Evolutionary conservation across 2,888 invertebrate species (phyloP), one percentile per base, ranked within the genome.

Genomic region (Thecophora atra): DNA sequence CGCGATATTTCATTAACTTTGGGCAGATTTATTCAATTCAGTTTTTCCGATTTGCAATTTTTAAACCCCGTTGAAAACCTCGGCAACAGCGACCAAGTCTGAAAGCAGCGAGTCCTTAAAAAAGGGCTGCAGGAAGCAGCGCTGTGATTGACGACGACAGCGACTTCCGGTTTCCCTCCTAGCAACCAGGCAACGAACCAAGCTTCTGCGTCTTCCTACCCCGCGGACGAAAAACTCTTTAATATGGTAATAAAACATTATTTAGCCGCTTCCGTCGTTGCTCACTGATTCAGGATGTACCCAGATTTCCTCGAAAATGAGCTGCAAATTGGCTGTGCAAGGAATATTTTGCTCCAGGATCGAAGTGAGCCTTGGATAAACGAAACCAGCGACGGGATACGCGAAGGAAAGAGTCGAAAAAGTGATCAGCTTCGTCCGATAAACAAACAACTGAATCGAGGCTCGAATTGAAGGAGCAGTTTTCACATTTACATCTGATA

Each of bases 191-290:
- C 15, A 30, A 54, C 21, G 37, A n/a, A 30, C 0, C 26, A 8
- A 28, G 42, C 13, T 19, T 11, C 30, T 11, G 8, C 62, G 17
- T 8, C 62, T 19, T 37, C 11, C 21, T 21, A 24, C 19, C 26
- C n/a, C 21, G 47, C 1, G 30, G 21, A 21, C 52, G 60, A 60
- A 60, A 67, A 30, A 62, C 28, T 62, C 56, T 68, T 68, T 63
- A 72, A 72, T 62, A 72, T 68, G 68, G 62, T 68, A 68, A 72
- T 68, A 68, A 72, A 72, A 63, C 68, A 56, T 68, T 72, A 72
- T 72, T 72, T 68, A 72, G 68, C 64, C 68, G 52, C 72, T 68
- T 64, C 72, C 72, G 62, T 42, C 70, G 63, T 28, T 17, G 30
- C 28, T n/a, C 52, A 37, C 51, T 15, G 56, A 15, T 19, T 30